Evolutionary conservation across 1,140 invertebrate species (phyloP), one percentile per base, ranked within the genome.

Genomic region (Schlechtendalia chinensis): DNA sequence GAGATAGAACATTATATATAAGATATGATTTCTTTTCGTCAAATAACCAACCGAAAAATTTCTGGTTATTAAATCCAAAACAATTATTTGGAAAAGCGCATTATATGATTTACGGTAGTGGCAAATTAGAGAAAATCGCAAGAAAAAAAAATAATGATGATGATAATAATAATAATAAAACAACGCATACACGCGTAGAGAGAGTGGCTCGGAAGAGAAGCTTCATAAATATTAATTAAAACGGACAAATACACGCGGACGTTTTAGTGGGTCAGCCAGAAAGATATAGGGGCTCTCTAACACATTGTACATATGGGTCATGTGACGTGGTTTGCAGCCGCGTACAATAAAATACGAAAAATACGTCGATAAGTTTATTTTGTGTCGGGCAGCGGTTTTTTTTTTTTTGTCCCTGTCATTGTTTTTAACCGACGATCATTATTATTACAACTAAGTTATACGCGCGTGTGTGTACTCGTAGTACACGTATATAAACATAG

Each of bases 171-270:
- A n/a, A n/a, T 24, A 22, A 4, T 47, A 72, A 19, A 72, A 72
- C 22, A 29, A 47, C 22, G 12, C 47, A 50, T 39, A 59, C 32
- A 59, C 72, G n/a, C 29, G 72, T 8, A n/a, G 45, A 61, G 75
- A 79, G 75, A 79, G 58, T 45, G 72, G 54, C 54, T 77, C 10
- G 5, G 72, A n/a, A n/a, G n/a, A 77, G 39, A 45, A 59, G 75
- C 24, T 79, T 79, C 75, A 79, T 79, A 79, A 79, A 79, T 79
- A 63, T 79, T 79, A 79, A 79, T 79, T 79, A 79, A 72, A 72
- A 72, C 39, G 24, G 39, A 27, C 39, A n/a, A 3, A 39, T 39
- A 39, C 24, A n/a, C 75, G 39, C 29, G 54, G 54, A 12, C 75
- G 19, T 3, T 54, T 77, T 79, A 79, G 75, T 79, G 75, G 75